Percentiles rank a stretch among this genome's conserved stretches.
Conservation (phyloP, 2,888 invertebrate genomes). For the Atrina japonica region DNA sequence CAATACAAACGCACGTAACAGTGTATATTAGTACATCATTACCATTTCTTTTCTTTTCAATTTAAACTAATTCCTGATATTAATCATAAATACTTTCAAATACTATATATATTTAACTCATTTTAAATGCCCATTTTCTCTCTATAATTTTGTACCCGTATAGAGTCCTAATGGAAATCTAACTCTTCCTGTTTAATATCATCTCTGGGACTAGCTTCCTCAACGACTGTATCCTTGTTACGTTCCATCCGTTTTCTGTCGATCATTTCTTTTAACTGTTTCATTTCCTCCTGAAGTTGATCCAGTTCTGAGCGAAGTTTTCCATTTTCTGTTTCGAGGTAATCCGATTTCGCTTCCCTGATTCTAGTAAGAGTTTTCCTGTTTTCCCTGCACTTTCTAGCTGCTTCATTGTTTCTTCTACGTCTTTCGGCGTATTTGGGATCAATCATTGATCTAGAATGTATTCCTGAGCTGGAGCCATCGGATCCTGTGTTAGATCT, state of each 20-base stretch:
- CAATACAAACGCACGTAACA: too few species aligned
- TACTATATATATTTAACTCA: too few species aligned
- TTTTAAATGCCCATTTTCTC: too few species aligned
- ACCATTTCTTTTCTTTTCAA: too few species aligned
- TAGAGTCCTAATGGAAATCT: too few species aligned
- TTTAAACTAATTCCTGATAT: too few species aligned
- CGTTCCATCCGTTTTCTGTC: slow-evolving; percentile 61
- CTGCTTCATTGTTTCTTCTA: slow-evolving; percentile 81
- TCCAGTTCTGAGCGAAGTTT: slow-evolving; percentile 89
- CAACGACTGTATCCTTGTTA: too few species aligned
- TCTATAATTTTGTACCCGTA: too few species aligned
- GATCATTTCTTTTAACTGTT: slow-evolving; percentile 87
- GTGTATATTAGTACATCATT: too few species aligned
- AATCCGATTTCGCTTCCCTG: slow-evolving; percentile 77
- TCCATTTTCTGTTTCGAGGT: slow-evolving; percentile 81
- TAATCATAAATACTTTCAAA: too few species aligned
- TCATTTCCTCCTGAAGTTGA: slow-evolving; percentile 94
- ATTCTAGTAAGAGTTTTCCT: slow-evolving; percentile 79
- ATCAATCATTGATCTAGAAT: slow-evolving; percentile 52
- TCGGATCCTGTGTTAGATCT: slow-evolving; percentile 27
- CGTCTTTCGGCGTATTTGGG: slow-evolving; percentile 81
- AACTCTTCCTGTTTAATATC: too few species aligned
- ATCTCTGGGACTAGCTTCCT: too few species aligned
- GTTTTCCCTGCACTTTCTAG: slow-evolving; percentile 81
- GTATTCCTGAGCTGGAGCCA: slow-evolving; percentile 1